Base-by-base conservation (phyloP, 2,888 invertebrate genomes). In the Acrobasis suavella region DNA sequence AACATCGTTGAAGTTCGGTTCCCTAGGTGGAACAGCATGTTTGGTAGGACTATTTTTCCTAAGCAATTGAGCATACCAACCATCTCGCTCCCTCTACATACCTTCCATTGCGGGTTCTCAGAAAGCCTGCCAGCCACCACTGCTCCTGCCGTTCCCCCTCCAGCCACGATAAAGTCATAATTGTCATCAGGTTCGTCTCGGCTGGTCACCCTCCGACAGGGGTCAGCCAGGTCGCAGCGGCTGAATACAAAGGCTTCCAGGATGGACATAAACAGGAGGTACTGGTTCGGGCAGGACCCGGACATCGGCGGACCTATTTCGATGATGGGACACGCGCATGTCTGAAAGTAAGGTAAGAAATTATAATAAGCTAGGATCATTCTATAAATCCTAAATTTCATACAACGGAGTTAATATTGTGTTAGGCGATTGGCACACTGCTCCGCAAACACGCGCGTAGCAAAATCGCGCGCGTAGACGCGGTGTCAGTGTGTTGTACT, bases 141-240 rank as follows among this genome's bases (percentile, higher is more conserved):
- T 0, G 95, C 85, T 0, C 95, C 95, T 0, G 94, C 94, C 3
- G 95, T 94, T 0, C 95, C 95, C 3, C 94, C 95, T 0, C 95
- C 95, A 12, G 94, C 86, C 8, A 95, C 95, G 39, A 95, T 93
- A 72, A 95, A 95, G 76, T 95, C 95, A 69, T 95, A 95, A 61
- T 85, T 91, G 0, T 86, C 78, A 61, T 94, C 93, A 2, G 77
- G 75, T 0, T 76, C 76, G 1, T 85, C 78, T 60, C 72, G 80
- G 9, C 93, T 93, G 12, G 64, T 76, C 7, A 95, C 90, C 55
- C 95, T 87, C 64, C 93, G 89, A 79, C 95, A 95, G 0, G 94
- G 93, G 69, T 94, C 94, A 0, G 93, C 90, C 50, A 94, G 78
- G 70, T 92, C 92, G 59, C 94, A 94, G 60, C 93, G 87, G 0